Base-by-base conservation (phyloP, 1,140 invertebrate species). In the Carcinoscorpius rotundicauda region DNA sequence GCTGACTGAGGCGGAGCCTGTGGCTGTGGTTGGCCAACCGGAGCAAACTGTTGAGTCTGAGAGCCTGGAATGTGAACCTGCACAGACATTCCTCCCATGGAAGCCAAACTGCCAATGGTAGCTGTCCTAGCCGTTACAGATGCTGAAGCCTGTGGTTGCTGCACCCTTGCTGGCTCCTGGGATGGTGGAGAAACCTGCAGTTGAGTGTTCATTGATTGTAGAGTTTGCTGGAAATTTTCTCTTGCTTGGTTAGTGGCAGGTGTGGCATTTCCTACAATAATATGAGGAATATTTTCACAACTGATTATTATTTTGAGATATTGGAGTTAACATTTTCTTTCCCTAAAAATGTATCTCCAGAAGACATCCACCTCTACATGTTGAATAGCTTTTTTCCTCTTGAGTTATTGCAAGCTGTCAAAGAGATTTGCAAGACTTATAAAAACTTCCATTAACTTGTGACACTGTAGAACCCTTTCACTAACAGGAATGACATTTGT, bases 151-250 rank as follows among this genome's bases (percentile, higher is more conserved):
- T 68, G 66, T 8, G 69, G 65, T 9, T 64, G 63, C 51, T 65
- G 69, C 6, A 66, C 10, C 8, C 61, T 65, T n/a, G 66, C 59
- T 50, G 68, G 61, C 52, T 64, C 61, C 52, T 66, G 63, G 8
- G 49, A 5, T 8, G 49, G 58, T 5, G 58, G 48, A 56, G 11
- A 29, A 29, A 56, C 48, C 8, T 57, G 56, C 48, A 48, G 51
- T 62, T 48, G 61, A 53, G 61, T 62, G 49, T 49, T 62, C 4
- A 62, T 62, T 29, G 29, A 51, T 62, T 53, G 65, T 5, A 63
- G 53, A 49, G 62, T 64, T 11, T 63, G 60, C 9, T 62, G 65
- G 3, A 63, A 63, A 48, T 62, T 66, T 29, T 66, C 60, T 53
- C 59, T 6, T 10, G 60, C 50, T 11, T 63, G 61, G 6, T 55